These are phyloP conservation scores for Thaumetopoea pityocampa DNA, from an alignment of 1,140 invertebrate species.

Conservation along the genomic window DNA sequence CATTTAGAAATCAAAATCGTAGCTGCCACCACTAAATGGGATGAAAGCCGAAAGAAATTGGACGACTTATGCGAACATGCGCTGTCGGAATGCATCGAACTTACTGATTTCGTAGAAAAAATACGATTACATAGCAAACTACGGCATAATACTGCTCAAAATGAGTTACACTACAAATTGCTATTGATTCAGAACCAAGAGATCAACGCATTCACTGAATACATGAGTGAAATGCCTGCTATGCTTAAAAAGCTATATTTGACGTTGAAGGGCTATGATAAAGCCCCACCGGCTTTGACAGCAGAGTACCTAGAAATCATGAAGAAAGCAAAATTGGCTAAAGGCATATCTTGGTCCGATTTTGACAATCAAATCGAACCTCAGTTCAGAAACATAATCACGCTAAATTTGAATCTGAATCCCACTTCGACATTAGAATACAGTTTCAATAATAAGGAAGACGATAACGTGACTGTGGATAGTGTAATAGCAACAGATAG, in stretches of 20 bases:
- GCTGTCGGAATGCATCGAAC: conserved; percentile 32
- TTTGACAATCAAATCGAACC: conserved; percentile 37
- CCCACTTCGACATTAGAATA: conserved; percentile 36
- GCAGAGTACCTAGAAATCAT: conserved; percentile 63
- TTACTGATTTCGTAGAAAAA: conserved; percentile 45
- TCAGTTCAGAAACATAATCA: conserved; percentile 55
- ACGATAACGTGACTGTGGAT: conserved; percentile 34
- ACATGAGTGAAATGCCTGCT: conserved; percentile 55
- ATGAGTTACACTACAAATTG: conserved; percentile 44
- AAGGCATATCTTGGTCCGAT: conserved; percentile 63
- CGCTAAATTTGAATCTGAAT: conserved; percentile 47
- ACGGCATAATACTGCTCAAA: conserved; percentile 32
- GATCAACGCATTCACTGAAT: conserved; percentile 51
- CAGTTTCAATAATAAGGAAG: conserved; percentile 26
- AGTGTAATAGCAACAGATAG: conserved; percentile 46
- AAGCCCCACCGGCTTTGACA: conserved; percentile 53
- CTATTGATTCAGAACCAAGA: conserved; percentile 50
- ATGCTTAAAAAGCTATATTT: conserved; percentile 68
- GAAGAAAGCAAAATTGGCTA: conserved; percentile 62
- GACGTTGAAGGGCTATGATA: conserved; percentile 63
- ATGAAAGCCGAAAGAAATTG: conserved; percentile 37
- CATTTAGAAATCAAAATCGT: conserved; percentile 45
- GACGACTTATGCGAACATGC: conserved; percentile 35
- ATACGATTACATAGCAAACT: conserved; percentile 40
- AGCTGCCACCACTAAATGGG: conserved; percentile 41